Evolutionary conservation across 1,140 invertebrate genomes (phyloP).

Genomic region (Zeugodacus cucurbitae): DNA sequence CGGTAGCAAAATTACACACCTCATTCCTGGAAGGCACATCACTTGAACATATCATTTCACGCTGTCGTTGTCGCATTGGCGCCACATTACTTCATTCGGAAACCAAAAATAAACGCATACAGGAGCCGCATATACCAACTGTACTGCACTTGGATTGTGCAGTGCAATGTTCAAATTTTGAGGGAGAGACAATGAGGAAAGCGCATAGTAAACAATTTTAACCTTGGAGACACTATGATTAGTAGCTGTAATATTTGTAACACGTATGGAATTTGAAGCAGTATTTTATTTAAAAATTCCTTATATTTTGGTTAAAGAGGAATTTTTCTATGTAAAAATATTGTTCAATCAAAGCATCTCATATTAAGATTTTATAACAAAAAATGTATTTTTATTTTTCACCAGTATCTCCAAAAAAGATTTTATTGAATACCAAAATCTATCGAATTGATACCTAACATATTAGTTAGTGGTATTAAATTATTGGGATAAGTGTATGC

Average conservation of each 20-base stretch:
- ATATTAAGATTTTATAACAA: too few relatives aligned
- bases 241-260: neutral
- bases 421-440: too few relatives aligned
- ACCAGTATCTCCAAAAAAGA: too few relatives aligned
- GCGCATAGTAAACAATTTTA: neutral
- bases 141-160: neutral
- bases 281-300: too few relatives aligned
- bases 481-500: too few relatives aligned
- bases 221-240: neutral
- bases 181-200: neutral
- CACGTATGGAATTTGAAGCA: too few relatives aligned
- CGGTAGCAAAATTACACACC: conserved; percentile 22
- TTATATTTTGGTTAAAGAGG: too few relatives aligned
- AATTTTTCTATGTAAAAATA: too few relatives aligned
- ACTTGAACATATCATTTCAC: conserved; percentile 23
- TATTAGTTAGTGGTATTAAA: too few relatives aligned
- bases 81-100: conserved; percentile 31
- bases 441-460: too few relatives aligned
- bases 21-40: conserved; percentile 8
- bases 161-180: neutral
- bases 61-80: conserved; percentile 22
- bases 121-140: neutral
- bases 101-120: neutral
- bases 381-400: too few relatives aligned
- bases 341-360: too few relatives aligned